Evolutionary conservation across 2,113 vertebrate species (phyloP).

Genomic region (Nematolebias whitei): DNA sequence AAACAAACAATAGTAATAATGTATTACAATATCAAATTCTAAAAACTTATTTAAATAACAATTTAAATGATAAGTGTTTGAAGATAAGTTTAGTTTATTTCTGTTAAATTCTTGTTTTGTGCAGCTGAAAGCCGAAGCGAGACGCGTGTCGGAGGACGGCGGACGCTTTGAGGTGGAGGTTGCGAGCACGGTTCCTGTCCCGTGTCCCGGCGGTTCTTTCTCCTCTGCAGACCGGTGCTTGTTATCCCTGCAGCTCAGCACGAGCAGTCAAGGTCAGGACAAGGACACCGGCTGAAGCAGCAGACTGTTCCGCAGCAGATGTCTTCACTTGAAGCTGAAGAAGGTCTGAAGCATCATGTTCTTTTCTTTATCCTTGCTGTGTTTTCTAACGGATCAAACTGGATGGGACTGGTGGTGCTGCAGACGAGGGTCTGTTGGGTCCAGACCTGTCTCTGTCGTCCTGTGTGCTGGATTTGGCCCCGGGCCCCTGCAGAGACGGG

Average conservation of each 20-base stretch:
- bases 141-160: constrained; percentile 85
- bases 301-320: neutral
- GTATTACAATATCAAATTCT: no score
- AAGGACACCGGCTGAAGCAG: no score
- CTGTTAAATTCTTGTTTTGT: no score
- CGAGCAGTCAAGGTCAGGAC: constrained; percentile 80
- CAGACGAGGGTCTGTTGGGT: constrained; percentile 65
- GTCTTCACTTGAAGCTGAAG: no score
- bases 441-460: constrained; percentile 87
- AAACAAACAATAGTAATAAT: no score
- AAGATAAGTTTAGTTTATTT: no score
- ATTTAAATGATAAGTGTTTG: no score
- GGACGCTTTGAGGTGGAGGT: constrained; percentile 79
- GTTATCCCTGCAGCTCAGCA: constrained; percentile 82
- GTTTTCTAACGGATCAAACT: neutral
- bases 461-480: constrained; percentile 83
- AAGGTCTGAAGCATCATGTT: no score
- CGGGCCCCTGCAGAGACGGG: constrained; percentile 72
- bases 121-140: constrained; percentile 82
- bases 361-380: no score
- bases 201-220: constrained; percentile 73
- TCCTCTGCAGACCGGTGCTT: constrained; percentile 76
- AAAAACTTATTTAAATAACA: no score
- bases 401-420: neutral
- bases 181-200: constrained; percentile 86